Evolutionary conservation across 2,797 vertebrate species (phyloP).

Genomic region (Sebastes kiyomatsui): DNA sequence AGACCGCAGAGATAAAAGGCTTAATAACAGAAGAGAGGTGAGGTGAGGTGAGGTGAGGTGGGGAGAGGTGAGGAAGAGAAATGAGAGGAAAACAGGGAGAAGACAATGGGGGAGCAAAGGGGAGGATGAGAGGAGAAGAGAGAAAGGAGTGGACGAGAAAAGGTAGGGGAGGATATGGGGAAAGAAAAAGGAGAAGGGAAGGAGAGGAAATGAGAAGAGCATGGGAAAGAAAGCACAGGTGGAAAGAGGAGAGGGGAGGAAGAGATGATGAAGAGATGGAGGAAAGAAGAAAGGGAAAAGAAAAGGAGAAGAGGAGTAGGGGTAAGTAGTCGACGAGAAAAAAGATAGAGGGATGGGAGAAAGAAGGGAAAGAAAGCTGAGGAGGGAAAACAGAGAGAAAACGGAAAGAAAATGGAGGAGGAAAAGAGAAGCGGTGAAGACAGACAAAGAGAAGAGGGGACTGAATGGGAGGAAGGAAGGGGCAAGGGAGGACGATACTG

Average conservation of each 20-base stretch:
- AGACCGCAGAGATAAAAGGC: conserved; percentile 2
- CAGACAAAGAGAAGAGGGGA: neutral
- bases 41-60: neutral
- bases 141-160: neutral
- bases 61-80: neutral
- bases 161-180: neutral
- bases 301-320: neutral
- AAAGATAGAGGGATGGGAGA: neutral
- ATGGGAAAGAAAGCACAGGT: neutral
- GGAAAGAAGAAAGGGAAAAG: neutral
- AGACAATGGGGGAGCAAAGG: neutral
- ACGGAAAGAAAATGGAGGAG: neutral
- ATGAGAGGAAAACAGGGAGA: neutral
- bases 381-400: neutral
- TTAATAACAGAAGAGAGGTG: conserved; percentile 8
- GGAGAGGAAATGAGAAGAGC: neutral
- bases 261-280: neutral
- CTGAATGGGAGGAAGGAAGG: neutral
- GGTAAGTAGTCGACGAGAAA: neutral
- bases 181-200: neutral
- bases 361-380: no score
- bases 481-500: neutral
- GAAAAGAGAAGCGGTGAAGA: neutral
- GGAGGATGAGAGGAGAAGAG: neutral
- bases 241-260: neutral